These are phyloP conservation scores for Caenorhabditis japonica DNA, from an alignment of 2,888 invertebrate species.

Conservation along the genomic window DNA sequence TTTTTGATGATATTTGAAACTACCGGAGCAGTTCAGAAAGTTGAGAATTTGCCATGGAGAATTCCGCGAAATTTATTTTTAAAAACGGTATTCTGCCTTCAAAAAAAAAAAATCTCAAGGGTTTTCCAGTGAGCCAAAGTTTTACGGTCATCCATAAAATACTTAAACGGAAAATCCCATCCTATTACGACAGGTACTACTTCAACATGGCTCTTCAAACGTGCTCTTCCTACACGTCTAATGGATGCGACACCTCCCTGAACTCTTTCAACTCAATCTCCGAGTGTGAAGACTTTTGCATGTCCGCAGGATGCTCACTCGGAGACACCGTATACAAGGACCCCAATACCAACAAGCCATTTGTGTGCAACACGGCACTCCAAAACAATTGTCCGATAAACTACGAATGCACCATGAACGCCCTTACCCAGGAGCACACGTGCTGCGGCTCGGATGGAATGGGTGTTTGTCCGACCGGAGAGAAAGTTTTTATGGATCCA, in stretches of 20 bases:
- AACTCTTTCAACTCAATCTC: slow-evolving; percentile 66
- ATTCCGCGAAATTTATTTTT: no score
- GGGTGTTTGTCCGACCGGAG: slow-evolving; percentile 65
- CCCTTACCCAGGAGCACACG: slow-evolving; percentile 58
- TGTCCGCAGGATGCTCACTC: slow-evolving; percentile 59
- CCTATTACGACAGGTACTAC: slow-evolving; percentile 52
- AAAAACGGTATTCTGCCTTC: no score
- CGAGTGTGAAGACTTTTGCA: slow-evolving; percentile 70
- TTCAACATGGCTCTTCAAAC: slow-evolving; percentile 67
- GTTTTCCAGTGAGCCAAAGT: no score
- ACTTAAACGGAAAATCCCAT: no score
- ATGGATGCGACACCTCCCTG: slow-evolving; percentile 68
- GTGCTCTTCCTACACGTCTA: slow-evolving; percentile 65
- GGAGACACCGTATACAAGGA: slow-evolving; percentile 67
- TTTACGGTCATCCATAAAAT: no score
- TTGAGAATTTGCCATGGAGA: no score
- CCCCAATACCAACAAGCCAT: slow-evolving; percentile 62
- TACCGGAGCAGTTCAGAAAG: no score
- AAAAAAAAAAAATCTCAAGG: no score
- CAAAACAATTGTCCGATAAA: slow-evolving; percentile 64
- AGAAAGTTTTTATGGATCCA: slow-evolving; percentile 67
- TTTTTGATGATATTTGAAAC: no score
- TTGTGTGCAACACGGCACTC: slow-evolving; percentile 61
- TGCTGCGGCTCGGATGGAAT: slow-evolving; percentile 62
- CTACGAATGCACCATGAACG: slow-evolving; percentile 60